Evolutionary conservation across 2,113 vertebrate species (phyloP).

Genomic region (Urocolius indicus): DNA sequence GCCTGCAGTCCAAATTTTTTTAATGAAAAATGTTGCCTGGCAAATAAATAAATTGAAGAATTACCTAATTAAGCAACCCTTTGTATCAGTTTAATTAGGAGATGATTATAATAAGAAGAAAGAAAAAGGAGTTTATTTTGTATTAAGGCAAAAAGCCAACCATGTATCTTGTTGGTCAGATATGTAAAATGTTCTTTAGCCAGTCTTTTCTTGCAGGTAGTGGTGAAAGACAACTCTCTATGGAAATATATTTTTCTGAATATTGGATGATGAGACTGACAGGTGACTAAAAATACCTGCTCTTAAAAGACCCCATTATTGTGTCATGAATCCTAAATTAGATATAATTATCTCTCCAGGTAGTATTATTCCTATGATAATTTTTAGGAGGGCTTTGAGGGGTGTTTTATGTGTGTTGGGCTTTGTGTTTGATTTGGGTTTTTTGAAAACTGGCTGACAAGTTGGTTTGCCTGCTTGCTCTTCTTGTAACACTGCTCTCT

Average conservation of each 20-base stretch:
- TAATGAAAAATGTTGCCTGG: background rate
- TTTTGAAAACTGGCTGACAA: background rate
- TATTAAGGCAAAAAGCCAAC: background rate
- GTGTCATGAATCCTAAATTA: background rate
- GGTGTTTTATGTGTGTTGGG: accelerated
- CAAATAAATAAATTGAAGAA: background rate
- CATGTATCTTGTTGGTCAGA: background rate
- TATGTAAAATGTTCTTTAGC: background rate
- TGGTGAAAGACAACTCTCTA: background rate
- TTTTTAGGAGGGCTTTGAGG: background rate
- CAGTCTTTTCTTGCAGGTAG: background rate
- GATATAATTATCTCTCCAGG: background rate
- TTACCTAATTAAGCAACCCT: background rate
- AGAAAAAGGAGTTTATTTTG: background rate
- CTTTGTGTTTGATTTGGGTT: background rate
- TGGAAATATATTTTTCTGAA: background rate
- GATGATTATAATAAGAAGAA: background rate
- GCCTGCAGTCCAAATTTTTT: background rate
- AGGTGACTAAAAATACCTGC: background rate
- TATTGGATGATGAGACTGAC: background rate
- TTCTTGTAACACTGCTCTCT: background rate
- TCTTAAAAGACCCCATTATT: background rate
- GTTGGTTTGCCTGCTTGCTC: background rate
- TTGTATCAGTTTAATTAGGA: background rate
- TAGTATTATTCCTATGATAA: background rate